phyloP scores from a whole-genome alignment of 2,797 vertebrate species.

The Psittacula echo region DNA sequence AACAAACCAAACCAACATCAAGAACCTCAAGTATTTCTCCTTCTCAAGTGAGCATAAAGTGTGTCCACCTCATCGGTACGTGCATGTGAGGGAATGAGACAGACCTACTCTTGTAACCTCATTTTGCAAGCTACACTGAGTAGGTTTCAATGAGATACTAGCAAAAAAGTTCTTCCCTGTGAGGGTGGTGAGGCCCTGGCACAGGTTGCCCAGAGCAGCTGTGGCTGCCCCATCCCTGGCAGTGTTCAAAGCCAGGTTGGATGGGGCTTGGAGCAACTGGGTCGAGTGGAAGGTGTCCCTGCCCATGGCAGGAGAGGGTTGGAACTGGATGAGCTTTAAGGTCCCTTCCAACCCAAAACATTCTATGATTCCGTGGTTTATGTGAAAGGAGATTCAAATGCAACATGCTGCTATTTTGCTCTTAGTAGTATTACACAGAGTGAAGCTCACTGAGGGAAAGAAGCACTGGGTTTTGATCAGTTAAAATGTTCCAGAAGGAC shows the following conservation, averaged over 20 bases:
- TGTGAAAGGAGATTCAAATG: neutral
- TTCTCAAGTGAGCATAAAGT: neutral
- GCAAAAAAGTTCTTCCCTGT: neutral
- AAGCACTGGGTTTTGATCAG: neutral
- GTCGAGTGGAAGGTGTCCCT: too few species aligned
- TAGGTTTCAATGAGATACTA: neutral
- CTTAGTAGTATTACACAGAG: neutral
- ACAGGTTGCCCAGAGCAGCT: too few species aligned
- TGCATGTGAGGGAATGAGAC: accelerated
- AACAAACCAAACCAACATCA: too few species aligned
- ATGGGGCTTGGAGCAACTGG: neutral
- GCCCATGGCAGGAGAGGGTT: too few species aligned
- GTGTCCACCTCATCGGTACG: neutral
- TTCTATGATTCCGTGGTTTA: neutral
- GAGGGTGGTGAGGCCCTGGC: neutral
- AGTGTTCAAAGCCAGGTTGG: neutral
- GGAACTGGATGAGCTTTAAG: too few species aligned
- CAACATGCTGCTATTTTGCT: neutral
- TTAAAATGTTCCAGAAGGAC: neutral
- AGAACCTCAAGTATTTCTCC: neutral
- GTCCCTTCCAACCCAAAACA: neutral
- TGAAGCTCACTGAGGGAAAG: neutral
- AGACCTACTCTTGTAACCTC: neutral
- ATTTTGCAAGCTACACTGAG: neutral
- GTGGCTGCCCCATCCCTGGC: neutral